Conservation (phyloP, 1,140 invertebrate species). For the Brachionus calyciflorus region DNA sequence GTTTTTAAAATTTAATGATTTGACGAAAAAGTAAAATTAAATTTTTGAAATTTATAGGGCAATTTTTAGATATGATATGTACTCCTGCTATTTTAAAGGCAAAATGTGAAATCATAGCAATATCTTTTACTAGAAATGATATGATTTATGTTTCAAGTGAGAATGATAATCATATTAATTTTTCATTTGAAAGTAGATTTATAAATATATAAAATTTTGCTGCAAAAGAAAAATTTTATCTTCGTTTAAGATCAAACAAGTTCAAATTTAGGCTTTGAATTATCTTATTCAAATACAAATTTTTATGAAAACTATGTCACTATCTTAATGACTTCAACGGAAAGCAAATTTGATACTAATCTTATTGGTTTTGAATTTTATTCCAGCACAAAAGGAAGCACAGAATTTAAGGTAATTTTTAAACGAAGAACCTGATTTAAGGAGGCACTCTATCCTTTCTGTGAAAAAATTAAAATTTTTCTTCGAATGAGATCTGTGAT, state of each 20-base stretch:
- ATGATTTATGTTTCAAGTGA: not conserved
- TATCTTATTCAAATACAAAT: not conserved
- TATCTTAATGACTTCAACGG: not conserved
- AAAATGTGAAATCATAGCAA: not conserved
- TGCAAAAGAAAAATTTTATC: not conserved
- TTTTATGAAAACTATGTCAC: not conserved
- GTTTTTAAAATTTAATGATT: not conserved
- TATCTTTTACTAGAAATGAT: not conserved
- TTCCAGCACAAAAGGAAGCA: not conserved
- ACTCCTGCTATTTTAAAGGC: not conserved
- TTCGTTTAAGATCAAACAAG: not conserved
- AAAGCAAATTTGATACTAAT: slow-evolving; percentile 7
- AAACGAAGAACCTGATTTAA: not conserved
- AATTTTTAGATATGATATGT: not conserved
- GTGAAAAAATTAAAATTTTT: too few relatives aligned
- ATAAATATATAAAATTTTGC: not conserved
- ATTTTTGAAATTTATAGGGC: not conserved
- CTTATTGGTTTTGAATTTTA: not conserved
- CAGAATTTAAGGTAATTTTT: not conserved
- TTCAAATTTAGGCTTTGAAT: not conserved
- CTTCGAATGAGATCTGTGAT: too few relatives aligned
- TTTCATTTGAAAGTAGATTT: not conserved
- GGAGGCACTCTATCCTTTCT: too few relatives aligned
- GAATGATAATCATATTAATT: not conserved
- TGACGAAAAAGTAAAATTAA: not conserved